phyloP scores from a whole-genome alignment of 2,113 vertebrate genomes.

The Glaucomys volans region DNA sequence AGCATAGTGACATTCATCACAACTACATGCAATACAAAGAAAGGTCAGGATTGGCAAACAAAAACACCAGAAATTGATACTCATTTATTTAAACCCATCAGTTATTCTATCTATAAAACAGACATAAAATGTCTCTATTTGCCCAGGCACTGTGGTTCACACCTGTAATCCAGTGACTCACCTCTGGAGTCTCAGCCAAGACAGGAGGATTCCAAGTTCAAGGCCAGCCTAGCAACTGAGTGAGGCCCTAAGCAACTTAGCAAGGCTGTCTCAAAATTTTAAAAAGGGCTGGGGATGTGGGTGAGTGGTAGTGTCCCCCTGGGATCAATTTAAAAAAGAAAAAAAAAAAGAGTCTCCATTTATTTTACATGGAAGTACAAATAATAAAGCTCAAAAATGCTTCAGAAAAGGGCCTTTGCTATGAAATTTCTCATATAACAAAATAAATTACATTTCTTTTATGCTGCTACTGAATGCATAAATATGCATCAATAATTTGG shows the following conservation, averaged over 20 bases:
- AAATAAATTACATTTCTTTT: neutral
- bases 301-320: too few relatives aligned
- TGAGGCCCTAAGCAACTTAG: too few relatives aligned
- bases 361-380: neutral
- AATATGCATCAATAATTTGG: neutral
- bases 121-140: neutral
- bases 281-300: too few relatives aligned
- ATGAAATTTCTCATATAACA: slow-evolving; percentile 19
- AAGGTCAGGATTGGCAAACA: neutral
- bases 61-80: neutral
- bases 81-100: slow-evolving; percentile 28
- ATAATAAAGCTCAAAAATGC: neutral
- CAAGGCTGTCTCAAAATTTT: too few relatives aligned
- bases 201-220: too few relatives aligned
- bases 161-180: too few relatives aligned
- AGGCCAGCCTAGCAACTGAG: too few relatives aligned
- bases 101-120: neutral
- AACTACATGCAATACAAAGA: neutral
- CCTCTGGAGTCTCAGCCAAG: too few relatives aligned
- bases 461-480: slow-evolving; percentile 2
- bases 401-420: neutral
- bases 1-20: neutral
- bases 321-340: too few relatives aligned
- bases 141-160: too few relatives aligned
- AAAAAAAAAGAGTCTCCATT: neutral